These are phyloP conservation scores for Cynopterus brachyotis DNA, from an alignment of 2,113 vertebrate species.

Conservation along the genomic window DNA sequence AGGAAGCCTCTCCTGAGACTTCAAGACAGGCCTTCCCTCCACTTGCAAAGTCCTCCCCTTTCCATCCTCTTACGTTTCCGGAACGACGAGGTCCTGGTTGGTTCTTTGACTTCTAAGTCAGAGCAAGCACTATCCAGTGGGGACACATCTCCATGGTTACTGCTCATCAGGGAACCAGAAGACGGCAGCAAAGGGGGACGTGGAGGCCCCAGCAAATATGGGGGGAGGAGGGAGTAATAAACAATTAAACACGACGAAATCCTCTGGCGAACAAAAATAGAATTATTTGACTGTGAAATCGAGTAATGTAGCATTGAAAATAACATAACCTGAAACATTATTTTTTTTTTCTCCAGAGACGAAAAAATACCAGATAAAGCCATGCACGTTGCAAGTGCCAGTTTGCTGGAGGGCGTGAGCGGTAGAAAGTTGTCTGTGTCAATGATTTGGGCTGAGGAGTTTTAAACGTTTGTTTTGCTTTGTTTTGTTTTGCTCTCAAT, in stretches of 20 bases:
- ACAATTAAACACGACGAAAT: slow-evolving; percentile 63
- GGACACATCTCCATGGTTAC: slow-evolving; percentile 66
- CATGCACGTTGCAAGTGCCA: background rate
- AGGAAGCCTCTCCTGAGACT: background rate
- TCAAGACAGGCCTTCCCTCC: background rate
- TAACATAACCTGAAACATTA: slow-evolving; percentile 55
- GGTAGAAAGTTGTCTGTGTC: background rate
- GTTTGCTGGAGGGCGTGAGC: background rate
- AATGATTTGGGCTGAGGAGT: background rate
- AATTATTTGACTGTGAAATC: slow-evolving; percentile 71
- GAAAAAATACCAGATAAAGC: slow-evolving; percentile 35
- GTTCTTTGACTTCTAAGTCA: slow-evolving; percentile 40
- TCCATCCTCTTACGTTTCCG: background rate
- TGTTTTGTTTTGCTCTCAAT: fast-evolving
- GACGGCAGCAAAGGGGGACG: background rate
- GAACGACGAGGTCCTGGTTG: background rate
- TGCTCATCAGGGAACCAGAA: background rate
- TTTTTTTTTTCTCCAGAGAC: background rate
- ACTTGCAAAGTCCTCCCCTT: background rate
- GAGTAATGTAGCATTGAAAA: slow-evolving; percentile 68
- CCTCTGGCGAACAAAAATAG: slow-evolving; percentile 49
- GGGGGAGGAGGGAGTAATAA: background rate
- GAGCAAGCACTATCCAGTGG: background rate
- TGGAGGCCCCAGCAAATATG: background rate
- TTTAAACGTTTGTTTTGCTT: background rate